Evolutionary conservation across 2,113 vertebrate genomes (phyloP), one percentile per base, ranked within the genome.

Genomic region (Clarias batrachus): DNA sequence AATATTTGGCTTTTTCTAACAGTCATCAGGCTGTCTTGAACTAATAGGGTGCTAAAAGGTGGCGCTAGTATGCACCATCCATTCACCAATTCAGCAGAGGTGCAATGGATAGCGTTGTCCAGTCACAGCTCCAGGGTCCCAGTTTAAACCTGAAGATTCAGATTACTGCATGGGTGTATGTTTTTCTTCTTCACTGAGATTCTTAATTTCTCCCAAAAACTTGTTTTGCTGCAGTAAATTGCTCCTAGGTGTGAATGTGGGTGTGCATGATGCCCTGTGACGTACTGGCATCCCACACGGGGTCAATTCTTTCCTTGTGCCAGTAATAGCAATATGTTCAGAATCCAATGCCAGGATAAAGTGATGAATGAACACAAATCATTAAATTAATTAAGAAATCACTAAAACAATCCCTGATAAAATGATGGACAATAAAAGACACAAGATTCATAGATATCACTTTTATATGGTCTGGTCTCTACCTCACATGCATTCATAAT

Each of bases 401-500:
- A 48, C 21, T 74, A 25, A 52, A 48, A 21, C 3, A 76, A 52
- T n/a, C 23, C 41, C 11, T 25, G 70, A 23, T 73, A 41, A 73
- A 73, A 23, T 3, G 3, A 23, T 41, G 33, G 41, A 17, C 33
- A 73, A 41, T 33, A 19, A 71, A 11, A 14, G 52, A 52, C 74
- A 62, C 4, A 12, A 52, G 21, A 65, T 17, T 54, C 11, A 76
- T n/a, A 14, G 2, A 10, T 85, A 74, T 48, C 56, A 62, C 37
- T 9, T 30, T 41, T 41, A 48, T 9, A 10, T 10, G 27, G 57
- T 13, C 71, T 76, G 56, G 41, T 25, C 41, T 48, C 41, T 76
- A 52, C 73, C 14, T 52, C 73, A 76, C 70, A 13, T 52, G 41
- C 4, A 52, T 76, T 76, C 73, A 76, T 76, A 76, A 76, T 76